Percentiles rank a stretch among this genome's conserved stretches.
Conservation (phyloP, 2,113 vertebrate species). For the Colinus virginianus region DNA sequence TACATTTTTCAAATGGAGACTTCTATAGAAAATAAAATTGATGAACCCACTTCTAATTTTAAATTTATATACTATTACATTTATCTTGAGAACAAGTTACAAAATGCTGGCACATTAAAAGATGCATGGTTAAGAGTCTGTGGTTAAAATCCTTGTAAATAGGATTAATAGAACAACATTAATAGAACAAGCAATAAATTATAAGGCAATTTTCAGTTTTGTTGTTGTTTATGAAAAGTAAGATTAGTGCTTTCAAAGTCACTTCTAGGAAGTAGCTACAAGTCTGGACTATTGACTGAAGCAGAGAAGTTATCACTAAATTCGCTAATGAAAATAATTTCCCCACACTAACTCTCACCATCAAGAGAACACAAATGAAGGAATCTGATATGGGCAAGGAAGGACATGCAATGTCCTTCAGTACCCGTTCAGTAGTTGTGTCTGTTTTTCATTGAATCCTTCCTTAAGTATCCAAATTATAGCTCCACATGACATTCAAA, state of each 20-base stretch:
- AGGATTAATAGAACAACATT: neutral
- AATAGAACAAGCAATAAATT: neutral
- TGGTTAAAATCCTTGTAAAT: neutral
- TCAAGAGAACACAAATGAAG: neutral
- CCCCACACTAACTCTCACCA: neutral
- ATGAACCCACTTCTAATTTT: neutral
- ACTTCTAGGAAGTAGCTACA: neutral
- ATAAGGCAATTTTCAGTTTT: neutral
- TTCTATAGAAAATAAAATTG: neutral
- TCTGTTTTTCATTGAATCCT: neutral
- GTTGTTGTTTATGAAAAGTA: neutral
- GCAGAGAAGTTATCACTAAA: neutral
- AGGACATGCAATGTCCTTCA: neutral
- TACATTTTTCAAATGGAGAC: slow-evolving; percentile 10
- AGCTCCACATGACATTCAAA: neutral
- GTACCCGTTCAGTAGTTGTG: neutral
- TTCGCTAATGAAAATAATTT: neutral
- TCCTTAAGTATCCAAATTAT: neutral
- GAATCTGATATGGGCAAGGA: neutral
- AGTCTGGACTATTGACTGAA: neutral
- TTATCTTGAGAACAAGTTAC: neutral
- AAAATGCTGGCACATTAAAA: neutral
- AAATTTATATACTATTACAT: neutral
- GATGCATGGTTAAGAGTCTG: neutral
- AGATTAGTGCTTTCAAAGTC: neutral